Base-by-base conservation (phyloP, 2,113 vertebrate species). In the Isichthys henryi region DNA sequence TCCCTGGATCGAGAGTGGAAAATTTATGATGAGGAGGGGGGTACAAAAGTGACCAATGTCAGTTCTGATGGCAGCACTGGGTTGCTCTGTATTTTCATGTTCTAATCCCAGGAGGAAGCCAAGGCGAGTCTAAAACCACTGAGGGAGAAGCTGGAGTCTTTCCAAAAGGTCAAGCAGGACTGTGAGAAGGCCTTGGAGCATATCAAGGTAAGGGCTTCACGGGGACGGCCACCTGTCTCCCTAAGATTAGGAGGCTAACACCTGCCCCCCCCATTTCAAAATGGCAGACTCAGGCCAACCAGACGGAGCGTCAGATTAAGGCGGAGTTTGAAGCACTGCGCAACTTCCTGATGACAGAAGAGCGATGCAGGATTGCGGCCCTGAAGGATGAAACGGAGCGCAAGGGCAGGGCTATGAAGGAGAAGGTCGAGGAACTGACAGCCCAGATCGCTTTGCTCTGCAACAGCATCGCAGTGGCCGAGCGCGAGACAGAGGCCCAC, bases 311-410 rank as follows among this genome's bases (percentile, higher is more conserved):
- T 2, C 88, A 90, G 21, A 94, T 92, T 15, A 93, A 80, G 0
- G 93, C 93, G 58, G 94, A 95, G 92, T 95, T 95, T 7, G 92
- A 93, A 49, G 92, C 91, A 21, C 93, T 95, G 23, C 94, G 88
- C 88, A 10, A 46, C 3, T 95, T 95, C 90, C 93, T 95, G 0
- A 56, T 21, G 0, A 92, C 49, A 0, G 93, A 95, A 66, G 94
- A 95, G 43, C 93, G 89, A 0, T 90, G 89, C 70, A 90, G 91
- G 87, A 89, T 95, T 90, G 90, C 88, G 1, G 89, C 45, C 6
- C 93, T 95, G 93, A 94, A 58, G 90, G 56, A 1, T 56, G 95
- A 95, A 90, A 91, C 94, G 1, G 92, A 93, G 91, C 77, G 91
- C 88, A 94, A 93, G 90, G 91, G 83, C 2, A 84, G 23, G 9